Conservation (phyloP, 2,888 invertebrate genomes). For the Julus scandinavius region DNA sequence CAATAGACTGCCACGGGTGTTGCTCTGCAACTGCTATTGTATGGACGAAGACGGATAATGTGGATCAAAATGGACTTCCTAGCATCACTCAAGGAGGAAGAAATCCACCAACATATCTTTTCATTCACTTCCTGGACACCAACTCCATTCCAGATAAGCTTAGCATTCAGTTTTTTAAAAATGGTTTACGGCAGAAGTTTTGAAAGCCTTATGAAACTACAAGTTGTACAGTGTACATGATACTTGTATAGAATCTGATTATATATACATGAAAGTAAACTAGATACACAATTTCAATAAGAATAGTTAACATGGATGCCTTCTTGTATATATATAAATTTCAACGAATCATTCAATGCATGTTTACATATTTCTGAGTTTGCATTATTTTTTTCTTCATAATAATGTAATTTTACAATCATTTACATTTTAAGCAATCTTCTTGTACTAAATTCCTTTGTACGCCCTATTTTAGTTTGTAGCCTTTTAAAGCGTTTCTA, state of each 20-base stretch:
- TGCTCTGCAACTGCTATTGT: constrained; percentile 38
- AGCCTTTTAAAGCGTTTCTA: background rate
- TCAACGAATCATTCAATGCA: too few relatives aligned
- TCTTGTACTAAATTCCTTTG: background rate
- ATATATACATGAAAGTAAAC: too few relatives aligned
- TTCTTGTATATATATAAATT: too few relatives aligned
- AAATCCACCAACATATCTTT: constrained; percentile 18
- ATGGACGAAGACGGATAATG: background rate
- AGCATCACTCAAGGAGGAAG: constrained; percentile 36
- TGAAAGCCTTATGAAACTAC: background rate
- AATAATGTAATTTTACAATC: too few relatives aligned
- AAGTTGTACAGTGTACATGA: too few relatives aligned
- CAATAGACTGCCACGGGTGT: constrained; percentile 28
- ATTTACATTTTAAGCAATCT: too few relatives aligned
- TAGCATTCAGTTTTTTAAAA: background rate
- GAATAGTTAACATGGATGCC: too few relatives aligned
- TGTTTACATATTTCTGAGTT: too few relatives aligned
- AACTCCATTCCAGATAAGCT: background rate
- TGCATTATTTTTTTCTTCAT: too few relatives aligned
- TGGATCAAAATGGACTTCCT: constrained; percentile 44
- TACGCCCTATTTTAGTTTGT: background rate
- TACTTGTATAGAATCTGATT: too few relatives aligned
- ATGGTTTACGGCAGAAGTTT: background rate
- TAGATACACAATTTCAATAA: too few relatives aligned
- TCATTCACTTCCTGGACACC: constrained; percentile 37